Conservation (phyloP, 2,888 invertebrate species). For the Brachylomia viminalis region DNA sequence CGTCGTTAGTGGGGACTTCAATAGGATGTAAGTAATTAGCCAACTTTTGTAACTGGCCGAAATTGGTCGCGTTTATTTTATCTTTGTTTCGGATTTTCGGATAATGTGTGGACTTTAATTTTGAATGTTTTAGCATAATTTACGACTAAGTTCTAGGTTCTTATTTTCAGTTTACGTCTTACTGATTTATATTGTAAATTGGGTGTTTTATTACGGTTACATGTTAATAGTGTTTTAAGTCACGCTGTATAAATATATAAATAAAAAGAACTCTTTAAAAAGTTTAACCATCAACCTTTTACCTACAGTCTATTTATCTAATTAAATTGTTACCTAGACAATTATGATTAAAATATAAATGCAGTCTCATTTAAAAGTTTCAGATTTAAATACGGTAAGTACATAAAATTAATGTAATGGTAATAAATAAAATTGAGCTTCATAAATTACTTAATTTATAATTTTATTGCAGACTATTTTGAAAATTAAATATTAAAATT, state of each 20-base stretch:
- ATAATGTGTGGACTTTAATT: constrained; percentile 18
- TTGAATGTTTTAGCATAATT: constrained; percentile 12
- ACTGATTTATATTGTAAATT: constrained; percentile 15
- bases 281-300: background rate
- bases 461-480: background rate
- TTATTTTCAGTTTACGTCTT: background rate
- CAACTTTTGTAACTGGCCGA: constrained; percentile 50
- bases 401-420: background rate
- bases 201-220: background rate
- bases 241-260: background rate
- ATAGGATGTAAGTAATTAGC: constrained; percentile 64
- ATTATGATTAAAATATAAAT: background rate
- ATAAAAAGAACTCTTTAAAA: background rate
- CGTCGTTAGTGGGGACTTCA: constrained; percentile 26
- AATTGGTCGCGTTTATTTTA: constrained; percentile 37
- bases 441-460: background rate
- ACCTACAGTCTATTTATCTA: background rate
- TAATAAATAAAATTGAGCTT: background rate
- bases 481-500: background rate
- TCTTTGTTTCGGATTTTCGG: constrained; percentile 14
- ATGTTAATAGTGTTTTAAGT: background rate
- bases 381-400: background rate
- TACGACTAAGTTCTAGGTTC: background rate
- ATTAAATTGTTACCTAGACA: background rate
- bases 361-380: background rate